Evolutionary conservation across 2,888 invertebrate species (phyloP).

Genomic region (Cryptophagus acutangulus): DNA sequence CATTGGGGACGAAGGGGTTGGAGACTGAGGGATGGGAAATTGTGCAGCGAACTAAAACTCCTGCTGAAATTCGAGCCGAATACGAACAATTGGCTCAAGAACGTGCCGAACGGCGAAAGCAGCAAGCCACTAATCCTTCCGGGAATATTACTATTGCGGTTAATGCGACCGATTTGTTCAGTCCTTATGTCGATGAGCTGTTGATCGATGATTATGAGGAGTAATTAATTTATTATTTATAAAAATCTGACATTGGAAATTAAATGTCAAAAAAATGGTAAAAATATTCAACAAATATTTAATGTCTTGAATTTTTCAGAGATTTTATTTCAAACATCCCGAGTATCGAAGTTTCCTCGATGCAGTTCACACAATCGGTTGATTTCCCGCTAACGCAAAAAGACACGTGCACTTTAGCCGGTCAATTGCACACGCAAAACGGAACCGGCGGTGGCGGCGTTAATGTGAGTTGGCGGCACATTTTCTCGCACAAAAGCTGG

Average conservation of each 20-base stretch:
- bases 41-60: constrained; percentile 85
- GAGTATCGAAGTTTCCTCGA: constrained; percentile 83
- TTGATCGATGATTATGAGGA: constrained; percentile 45
- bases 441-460: constrained; percentile 81
- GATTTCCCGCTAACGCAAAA: constrained; percentile 85
- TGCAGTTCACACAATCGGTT: constrained; percentile 88
- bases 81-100: constrained; percentile 85
- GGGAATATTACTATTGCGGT: constrained; percentile 82
- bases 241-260: neutral
- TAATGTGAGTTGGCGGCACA: constrained; percentile 68
- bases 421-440: constrained; percentile 79
- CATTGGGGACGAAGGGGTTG: constrained; percentile 80
- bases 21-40: constrained; percentile 96
- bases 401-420: constrained; percentile 80
- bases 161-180: constrained; percentile 91
- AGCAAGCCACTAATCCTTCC: constrained; percentile 88
- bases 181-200: constrained; percentile 69
- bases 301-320: constrained; percentile 19
- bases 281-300: neutral
- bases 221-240: constrained; percentile 26
- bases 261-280: too few relatives aligned
- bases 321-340: constrained; percentile 51
- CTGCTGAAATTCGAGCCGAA: constrained; percentile 93
- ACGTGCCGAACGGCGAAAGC: constrained; percentile 79
- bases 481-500: constrained; percentile 82